Evolutionary conservation across 1,140 invertebrate species (phyloP).

Genomic region (Rhagoletis pomonella): DNA sequence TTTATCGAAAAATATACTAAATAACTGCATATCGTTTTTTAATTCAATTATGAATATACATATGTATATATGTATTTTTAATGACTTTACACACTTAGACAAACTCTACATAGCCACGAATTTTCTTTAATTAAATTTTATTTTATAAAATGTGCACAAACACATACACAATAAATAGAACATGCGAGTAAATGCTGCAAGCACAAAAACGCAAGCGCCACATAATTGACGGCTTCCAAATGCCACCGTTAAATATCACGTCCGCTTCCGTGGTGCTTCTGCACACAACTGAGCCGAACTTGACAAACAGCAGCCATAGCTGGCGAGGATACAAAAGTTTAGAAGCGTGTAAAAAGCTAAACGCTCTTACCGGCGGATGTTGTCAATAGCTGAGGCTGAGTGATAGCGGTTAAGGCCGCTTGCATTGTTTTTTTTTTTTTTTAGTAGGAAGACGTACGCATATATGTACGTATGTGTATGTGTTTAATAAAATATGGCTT

Average conservation of each 20-base stretch:
- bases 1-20: too few relatives aligned
- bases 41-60: too few relatives aligned
- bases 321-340: neutral
- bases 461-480: neutral
- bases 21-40: too few relatives aligned
- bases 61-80: too few relatives aligned
- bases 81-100: neutral
- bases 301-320: neutral
- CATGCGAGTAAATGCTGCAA: neutral
- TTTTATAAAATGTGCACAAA: neutral
- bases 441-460: neutral
- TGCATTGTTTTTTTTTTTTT: too few relatives aligned
- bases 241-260: neutral
- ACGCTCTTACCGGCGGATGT: neutral
- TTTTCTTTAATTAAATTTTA: neutral
- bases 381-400: neutral
- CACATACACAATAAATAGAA: neutral
- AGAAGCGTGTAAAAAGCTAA: neutral
- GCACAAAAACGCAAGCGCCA: neutral
- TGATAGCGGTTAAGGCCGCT: neutral
- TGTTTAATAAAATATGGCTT: neutral
- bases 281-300: neutral
- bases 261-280: slow-evolving; percentile 1
- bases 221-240: neutral
- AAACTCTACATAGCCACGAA: too few relatives aligned